Percentiles rank a stretch among this genome's conserved stretches.
Evolutionary conservation across 2,797 vertebrate species (phyloP).

Genomic region (Cirrhinus mrigala): DNA sequence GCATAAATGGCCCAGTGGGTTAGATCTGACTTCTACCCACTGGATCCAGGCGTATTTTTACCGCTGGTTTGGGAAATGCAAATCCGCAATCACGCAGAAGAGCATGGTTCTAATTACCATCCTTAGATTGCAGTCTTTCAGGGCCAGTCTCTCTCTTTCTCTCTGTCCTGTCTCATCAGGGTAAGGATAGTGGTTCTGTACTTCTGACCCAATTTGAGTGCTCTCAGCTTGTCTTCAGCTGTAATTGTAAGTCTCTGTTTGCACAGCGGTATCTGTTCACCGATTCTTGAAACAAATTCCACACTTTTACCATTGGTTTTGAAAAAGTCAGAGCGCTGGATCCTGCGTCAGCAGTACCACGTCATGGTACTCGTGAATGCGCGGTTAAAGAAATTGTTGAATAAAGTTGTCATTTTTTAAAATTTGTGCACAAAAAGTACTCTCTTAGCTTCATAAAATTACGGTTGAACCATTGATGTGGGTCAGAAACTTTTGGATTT

Average conservation of each 20-base stretch:
- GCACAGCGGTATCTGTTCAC: constrained; percentile 21
- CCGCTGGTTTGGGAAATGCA: constrained; percentile 76
- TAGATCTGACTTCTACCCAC: constrained; percentile 75
- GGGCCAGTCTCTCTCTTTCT: constrained; percentile 25
- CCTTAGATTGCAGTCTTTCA: constrained; percentile 53
- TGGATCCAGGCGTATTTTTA: constrained; percentile 76
- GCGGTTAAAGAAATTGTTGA: too few relatives aligned
- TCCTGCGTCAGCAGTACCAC: too few relatives aligned
- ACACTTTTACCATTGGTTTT: neutral
- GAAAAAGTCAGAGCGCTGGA: too few relatives aligned
- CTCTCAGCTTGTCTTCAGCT: constrained; percentile 16
- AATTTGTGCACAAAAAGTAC: too few relatives aligned
- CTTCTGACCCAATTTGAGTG: constrained; percentile 37
- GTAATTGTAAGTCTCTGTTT: constrained; percentile 4
- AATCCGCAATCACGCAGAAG: constrained; percentile 68
- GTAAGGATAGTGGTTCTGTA: constrained; percentile 18
- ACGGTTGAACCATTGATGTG: too few relatives aligned
- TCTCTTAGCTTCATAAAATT: too few relatives aligned
- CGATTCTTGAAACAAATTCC: neutral
- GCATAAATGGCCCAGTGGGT: constrained; percentile 80
- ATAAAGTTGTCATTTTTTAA: too few relatives aligned
- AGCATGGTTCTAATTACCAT: constrained; percentile 87
- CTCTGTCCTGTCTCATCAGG: constrained; percentile 39
- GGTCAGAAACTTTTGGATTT: too few relatives aligned
- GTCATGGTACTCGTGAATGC: too few relatives aligned